Evolutionary conservation across 1,140 invertebrate species (phyloP), one percentile per base, ranked within the genome.

Genomic region (Lordiphosa collinella): DNA sequence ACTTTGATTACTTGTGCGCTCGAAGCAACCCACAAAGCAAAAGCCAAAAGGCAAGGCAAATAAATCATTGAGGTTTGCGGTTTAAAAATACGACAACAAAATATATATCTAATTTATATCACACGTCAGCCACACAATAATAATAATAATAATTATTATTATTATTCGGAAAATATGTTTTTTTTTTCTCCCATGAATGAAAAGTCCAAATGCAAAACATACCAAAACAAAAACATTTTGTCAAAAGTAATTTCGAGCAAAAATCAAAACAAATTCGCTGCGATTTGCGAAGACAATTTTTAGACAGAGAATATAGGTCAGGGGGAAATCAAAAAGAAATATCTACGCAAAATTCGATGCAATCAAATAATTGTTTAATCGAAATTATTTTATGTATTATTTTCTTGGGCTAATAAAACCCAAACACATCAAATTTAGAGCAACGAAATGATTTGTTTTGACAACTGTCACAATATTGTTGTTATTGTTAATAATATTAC

Each of bases 1-100:
- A 69, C 66, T 69, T 69, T 69, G 65, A 68, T 68, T 68, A 68
- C 65, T 68, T 58, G 55, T 29, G n/a, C n/a, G 41, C 41, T 44
- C 13, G 13, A 47, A 16, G 10, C 11, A 14, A 32, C 7, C 25
- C n/a, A n/a, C 25, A 47, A 25, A 43, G 41, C 22, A 44, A 44
- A 44, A 44, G 41, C 41, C 41, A 44, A 32, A 48, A 48, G 46
- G 16, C 48, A 50, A 22, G 18, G 34, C 48, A 50, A 50, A 34
- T 35, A 50, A 44, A 44, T 44, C 41, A 44, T 44, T 44, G 41
- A 44, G 41, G 41, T 44, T 44, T 44, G 41, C 41, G 41, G 41
- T 44, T 44, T 44, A 50, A 22, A 50, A 50, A 50, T 50, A 36
- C 35, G 48, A 37, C 14, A 37, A 31, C 14, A 56, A 31, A 47